Evolutionary conservation across 1,140 invertebrate genomes (phyloP).

Genomic region (Micrasema longulum): DNA sequence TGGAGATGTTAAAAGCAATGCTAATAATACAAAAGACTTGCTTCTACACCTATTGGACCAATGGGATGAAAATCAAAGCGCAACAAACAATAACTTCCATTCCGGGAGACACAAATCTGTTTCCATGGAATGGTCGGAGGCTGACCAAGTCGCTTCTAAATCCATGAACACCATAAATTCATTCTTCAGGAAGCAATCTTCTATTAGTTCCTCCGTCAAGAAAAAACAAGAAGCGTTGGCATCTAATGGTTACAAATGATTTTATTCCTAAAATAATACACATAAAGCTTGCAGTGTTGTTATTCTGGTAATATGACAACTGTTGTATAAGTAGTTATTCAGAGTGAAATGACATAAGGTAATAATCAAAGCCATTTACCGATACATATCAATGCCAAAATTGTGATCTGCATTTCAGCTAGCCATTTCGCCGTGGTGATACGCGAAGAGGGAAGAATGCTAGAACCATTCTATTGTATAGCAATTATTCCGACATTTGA

Average conservation of each 20-base stretch:
- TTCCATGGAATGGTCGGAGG: conserved; percentile 70
- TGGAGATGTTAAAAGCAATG: conserved; percentile 61
- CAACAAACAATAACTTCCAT: conserved; percentile 55
- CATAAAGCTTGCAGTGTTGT: conserved; percentile 2
- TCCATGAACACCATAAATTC: conserved; percentile 78
- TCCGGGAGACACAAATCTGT: conserved; percentile 68
- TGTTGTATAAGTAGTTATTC: conserved; percentile 15
- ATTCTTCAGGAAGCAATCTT: conserved; percentile 74
- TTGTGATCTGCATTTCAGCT: no score
- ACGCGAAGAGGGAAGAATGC: no score
- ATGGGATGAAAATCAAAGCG: conserved; percentile 71
- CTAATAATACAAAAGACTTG: conserved; percentile 78
- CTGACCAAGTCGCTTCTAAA: conserved; percentile 66
- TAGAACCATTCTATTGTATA: no score
- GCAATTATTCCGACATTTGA: no score
- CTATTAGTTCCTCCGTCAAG: conserved; percentile 67
- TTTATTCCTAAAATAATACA: background rate
- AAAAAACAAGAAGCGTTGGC: conserved; percentile 59
- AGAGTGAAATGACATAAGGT: conserved; percentile 28
- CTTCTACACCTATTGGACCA: conserved; percentile 78
- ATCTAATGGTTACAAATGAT: conserved; percentile 42
- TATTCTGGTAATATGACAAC: conserved; percentile 14
- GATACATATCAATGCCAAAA: no score
- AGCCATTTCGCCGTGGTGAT: no score
- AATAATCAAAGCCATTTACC: no score